A percentile compares a stretch with the other conserved stretches of the same genome.
These are phyloP conservation scores for Panagrolaimus sp. DNA, from an alignment of 1,140 invertebrate genomes.

Conservation along the genomic window DNA sequence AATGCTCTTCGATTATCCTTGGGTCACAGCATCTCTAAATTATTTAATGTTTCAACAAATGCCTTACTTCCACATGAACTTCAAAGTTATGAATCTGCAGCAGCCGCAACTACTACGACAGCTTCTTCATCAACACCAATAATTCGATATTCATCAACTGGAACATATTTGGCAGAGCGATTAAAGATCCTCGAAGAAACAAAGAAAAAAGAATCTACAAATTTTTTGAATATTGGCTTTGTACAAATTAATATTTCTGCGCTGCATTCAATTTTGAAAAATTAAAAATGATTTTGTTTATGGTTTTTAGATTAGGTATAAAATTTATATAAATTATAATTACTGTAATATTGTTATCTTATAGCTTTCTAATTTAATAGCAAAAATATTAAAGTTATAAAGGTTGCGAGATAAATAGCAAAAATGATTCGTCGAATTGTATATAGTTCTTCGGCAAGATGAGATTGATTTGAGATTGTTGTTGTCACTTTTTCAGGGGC, in stretches of 20 bases:
- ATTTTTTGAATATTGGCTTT: conserved; percentile 10
- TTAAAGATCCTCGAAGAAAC: background rate
- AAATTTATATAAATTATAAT: background rate
- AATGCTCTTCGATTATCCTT: background rate
- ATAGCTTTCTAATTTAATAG: too few species aligned
- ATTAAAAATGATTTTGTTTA: background rate
- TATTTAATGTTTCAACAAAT: background rate
- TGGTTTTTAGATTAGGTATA: background rate
- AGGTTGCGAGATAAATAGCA: conserved; percentile 11
- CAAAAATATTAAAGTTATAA: conserved; percentile 1
- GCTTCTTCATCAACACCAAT: background rate
- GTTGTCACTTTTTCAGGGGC: too few species aligned
- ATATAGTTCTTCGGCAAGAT: conserved; percentile 16
- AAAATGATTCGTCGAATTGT: conserved; percentile 9
- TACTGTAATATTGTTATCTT: too few species aligned
- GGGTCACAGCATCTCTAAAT: background rate
- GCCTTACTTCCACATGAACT: background rate
- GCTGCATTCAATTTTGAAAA: background rate
- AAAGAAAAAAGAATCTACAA: background rate
- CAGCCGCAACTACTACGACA: background rate
- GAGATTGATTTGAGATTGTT: background rate
- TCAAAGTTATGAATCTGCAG: background rate
- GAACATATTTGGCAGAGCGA: background rate
- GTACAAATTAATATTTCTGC: background rate
- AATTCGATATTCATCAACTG: background rate